Base-by-base conservation (phyloP, 1,140 invertebrate species). In the Odontomachus brunneus region DNA sequence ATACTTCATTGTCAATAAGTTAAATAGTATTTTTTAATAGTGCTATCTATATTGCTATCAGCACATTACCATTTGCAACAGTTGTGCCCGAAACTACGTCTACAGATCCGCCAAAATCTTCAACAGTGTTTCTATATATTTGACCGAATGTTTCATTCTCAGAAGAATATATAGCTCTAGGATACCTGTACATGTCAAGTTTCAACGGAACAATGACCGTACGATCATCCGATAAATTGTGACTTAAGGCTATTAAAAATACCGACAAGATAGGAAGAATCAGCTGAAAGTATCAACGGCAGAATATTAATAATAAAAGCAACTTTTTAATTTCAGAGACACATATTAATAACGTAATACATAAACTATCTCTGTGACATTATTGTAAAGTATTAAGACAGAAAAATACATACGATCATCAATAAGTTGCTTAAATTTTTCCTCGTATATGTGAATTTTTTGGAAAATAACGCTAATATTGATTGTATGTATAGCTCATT, bases 361-460 rank as follows among this genome's bases (percentile, higher is more conserved):
- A 62, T 0, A 60, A 17, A 51, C 59, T 12, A 24, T 15, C 4
- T 26, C 5, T 12, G 24, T 73, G 63, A 17, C 71, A n/a, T 60
- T 53, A 82, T 55, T 48, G 12, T 74, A 78, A 62, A 38, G 17
- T 44, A 74, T 29, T 26, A 7, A 26, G 0, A 0, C 51, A 44
- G 15, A n/a, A n/a, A 78, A 57, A 82, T 84, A 88, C 90, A 62
- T 83, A 92, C 89, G 24, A 85, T 93, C 5, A 91, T 62, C 44
- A 90, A 62, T 53, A 90, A 73, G 15, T 83, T 87, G 12, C 67
- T 49, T 17, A 89, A 57, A 85, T 94, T 94, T 69, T 92, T 94
- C 1, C 26, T 85, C 0, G 89, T 89, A 48, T 92, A 94, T 14
- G 57, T 89, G 0, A 89, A 57, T 89, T 94, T 94, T 59, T 94